These are phyloP conservation scores for Trinorchestia longiramus DNA, from an alignment of 1,140 invertebrate genomes.

Conservation along the genomic window DNA sequence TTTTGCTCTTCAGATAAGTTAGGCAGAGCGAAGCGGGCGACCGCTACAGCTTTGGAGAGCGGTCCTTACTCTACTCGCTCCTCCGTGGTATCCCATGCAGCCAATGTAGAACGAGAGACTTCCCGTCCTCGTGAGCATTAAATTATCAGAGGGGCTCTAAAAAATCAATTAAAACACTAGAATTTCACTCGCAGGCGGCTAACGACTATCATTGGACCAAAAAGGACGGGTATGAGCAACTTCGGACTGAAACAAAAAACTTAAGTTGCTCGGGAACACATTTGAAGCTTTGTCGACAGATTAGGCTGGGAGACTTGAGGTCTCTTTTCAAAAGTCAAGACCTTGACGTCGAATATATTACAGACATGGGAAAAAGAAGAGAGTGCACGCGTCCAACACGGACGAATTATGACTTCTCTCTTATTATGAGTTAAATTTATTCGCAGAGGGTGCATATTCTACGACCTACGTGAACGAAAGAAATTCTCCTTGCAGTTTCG, in stretches of 20 bases:
- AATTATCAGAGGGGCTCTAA: conserved; percentile 46
- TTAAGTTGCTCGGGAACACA: not conserved
- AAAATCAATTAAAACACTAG: conserved; percentile 52
- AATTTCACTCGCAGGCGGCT: conserved; percentile 34
- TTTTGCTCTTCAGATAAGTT: not conserved
- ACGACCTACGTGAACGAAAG: not conserved
- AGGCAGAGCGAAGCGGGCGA: not conserved
- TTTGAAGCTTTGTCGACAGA: conserved; percentile 24
- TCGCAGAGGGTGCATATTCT: not conserved
- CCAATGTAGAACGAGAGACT: conserved; percentile 46
- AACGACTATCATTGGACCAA: conserved; percentile 29
- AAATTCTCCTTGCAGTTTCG: too few species aligned
- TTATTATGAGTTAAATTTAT: not conserved
- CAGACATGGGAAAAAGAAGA: not conserved
- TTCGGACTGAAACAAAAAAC: not conserved
- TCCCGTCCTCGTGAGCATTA: conserved; percentile 42
- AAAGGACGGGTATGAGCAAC: not conserved
- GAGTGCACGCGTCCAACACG: not conserved
- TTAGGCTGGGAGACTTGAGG: conserved; percentile 23
- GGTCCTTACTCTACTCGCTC: not conserved
- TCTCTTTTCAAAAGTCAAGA: not conserved
- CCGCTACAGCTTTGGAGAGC: not conserved
- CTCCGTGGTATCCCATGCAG: not conserved
- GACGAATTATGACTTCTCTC: not conserved
- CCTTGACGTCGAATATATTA: not conserved